Conservation (phyloP, 1,140 invertebrate genomes). For the Pseudomyrmex cubaensis region DNA sequence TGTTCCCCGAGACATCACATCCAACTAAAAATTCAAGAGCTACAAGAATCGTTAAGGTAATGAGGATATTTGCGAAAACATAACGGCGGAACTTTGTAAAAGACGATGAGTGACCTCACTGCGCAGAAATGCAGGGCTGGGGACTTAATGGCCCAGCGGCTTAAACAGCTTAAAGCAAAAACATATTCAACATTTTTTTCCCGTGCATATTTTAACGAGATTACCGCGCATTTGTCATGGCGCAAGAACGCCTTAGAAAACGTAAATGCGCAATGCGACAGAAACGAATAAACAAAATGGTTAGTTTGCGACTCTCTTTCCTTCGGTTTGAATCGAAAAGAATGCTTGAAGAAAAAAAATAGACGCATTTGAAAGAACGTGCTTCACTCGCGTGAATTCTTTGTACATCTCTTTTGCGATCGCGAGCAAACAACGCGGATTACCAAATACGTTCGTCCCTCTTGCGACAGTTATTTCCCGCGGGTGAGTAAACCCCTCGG, state of each 20-base stretch:
- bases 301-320: not conserved
- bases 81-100: constrained; percentile 30
- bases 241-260: not conserved
- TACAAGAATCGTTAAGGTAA: constrained; percentile 43
- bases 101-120: constrained; percentile 22
- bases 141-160: constrained; percentile 3
- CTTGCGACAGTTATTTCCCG: constrained; percentile 7
- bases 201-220: not conserved
- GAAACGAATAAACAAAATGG: not conserved
- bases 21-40: constrained; percentile 47
- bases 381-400: constrained; percentile 1
- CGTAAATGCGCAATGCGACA: not conserved
- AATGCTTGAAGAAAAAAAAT: not conserved
- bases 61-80: constrained; percentile 25
- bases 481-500: not conserved
- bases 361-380: not conserved
- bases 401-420: not conserved
- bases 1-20: constrained; percentile 26
- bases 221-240: not conserved
- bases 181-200: not conserved
- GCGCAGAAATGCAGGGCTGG: constrained; percentile 2
- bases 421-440: not conserved
- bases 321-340: not conserved
- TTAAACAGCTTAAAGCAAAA: constrained; percentile 33
- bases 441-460: not conserved